Percentiles rank a stretch among this genome's conserved stretches.
Conservation (phyloP, 2,113 vertebrate genomes). For the Poecile atricapillus region DNA sequence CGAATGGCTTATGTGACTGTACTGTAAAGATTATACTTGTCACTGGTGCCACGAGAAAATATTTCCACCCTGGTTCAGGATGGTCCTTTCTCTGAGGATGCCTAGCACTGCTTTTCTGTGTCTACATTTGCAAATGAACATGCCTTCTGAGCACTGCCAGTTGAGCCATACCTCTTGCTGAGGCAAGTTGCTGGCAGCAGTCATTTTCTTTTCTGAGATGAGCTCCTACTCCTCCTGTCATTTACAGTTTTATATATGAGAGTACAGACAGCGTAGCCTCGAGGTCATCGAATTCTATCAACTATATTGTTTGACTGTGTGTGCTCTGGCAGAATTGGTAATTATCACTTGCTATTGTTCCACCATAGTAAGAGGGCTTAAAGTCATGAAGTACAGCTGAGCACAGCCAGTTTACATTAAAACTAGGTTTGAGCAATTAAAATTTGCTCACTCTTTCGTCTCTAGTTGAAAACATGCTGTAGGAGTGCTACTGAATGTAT, state of each 20-base stretch:
- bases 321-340: not conserved
- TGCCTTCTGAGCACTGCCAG: not conserved
- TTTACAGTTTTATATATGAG: not conserved
- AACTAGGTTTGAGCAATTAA: constrained; percentile 11
- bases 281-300: not conserved
- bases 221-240: not conserved
- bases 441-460: not conserved
- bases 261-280: not conserved
- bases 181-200: not conserved
- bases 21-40: not conserved
- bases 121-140: not conserved
- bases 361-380: not conserved
- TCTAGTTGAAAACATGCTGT: not conserved
- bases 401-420: constrained; percentile 13
- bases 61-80: not conserved
- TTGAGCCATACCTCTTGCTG: not conserved
- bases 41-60: not conserved
- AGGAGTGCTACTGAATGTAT: not conserved
- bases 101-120: not conserved
- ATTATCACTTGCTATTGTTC: constrained; percentile 20
- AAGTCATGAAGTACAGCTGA: not conserved
- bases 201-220: not conserved
- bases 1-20: not conserved
- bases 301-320: not conserved
- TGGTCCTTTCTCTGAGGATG: not conserved